Conservation (phyloP, 2,888 invertebrate genomes). For the Tachystola acroxantha region DNA sequence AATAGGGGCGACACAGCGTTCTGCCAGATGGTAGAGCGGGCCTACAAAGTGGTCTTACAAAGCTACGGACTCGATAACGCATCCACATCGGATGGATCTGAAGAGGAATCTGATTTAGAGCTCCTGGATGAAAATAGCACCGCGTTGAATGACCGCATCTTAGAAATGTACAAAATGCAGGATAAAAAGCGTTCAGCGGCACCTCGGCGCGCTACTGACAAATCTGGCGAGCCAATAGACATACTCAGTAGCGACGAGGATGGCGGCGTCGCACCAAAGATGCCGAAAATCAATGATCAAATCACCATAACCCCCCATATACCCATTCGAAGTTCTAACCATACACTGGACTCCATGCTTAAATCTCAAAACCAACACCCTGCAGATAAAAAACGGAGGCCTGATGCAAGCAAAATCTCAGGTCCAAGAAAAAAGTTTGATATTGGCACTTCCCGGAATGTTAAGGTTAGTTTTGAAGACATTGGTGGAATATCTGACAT, state of each 20-base stretch:
- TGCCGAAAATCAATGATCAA: constrained; percentile 70
- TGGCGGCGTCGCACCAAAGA: constrained; percentile 59
- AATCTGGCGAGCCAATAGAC: constrained; percentile 66
- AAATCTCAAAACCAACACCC: constrained; percentile 40
- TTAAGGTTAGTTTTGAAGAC: constrained; percentile 82
- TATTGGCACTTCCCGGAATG: constrained; percentile 49
- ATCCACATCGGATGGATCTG: constrained; percentile 77
- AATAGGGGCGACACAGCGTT: constrained; percentile 90
- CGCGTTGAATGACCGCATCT: constrained; percentile 79
- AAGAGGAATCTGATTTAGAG: constrained; percentile 83
- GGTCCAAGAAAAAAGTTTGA: constrained; percentile 51
- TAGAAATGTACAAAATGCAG: constrained; percentile 72
- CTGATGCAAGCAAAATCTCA: constrained; percentile 39
- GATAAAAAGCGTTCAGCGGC: constrained; percentile 64
- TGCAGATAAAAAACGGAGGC: constrained; percentile 59
- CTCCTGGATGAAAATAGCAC: constrained; percentile 89
- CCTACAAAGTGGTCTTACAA: constrained; percentile 85
- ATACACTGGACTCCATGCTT: constrained; percentile 34
- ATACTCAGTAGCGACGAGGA: constrained; percentile 66
- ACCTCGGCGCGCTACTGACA: constrained; percentile 51
- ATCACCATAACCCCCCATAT: constrained; percentile 70
- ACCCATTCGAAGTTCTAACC: constrained; percentile 46
- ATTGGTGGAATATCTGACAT: constrained; percentile 90
- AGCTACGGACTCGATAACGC: constrained; percentile 82
- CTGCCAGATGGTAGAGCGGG: constrained; percentile 85